Conservation (phyloP, 2,113 vertebrate genomes). For the Paratilapia polleni region DNA sequence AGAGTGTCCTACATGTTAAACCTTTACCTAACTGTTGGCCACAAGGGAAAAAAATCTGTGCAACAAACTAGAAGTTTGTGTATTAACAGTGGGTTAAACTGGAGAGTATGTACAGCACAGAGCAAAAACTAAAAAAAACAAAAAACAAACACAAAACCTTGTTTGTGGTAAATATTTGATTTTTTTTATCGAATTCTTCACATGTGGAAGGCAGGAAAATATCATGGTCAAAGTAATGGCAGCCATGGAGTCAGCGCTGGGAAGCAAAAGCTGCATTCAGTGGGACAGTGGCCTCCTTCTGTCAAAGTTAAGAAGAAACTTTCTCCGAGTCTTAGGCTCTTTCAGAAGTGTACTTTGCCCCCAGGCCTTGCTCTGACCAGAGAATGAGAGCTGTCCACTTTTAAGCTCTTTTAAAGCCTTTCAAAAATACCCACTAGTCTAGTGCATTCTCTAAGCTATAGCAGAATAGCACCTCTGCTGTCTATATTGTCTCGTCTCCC, state of each 20-base stretch:
- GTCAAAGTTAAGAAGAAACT: conserved; percentile 1
- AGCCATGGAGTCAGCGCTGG: not conserved
- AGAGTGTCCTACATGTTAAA: not conserved
- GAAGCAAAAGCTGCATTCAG: not conserved
- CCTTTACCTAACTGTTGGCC: conserved; percentile 1
- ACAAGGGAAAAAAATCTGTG: not conserved
- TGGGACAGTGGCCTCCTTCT: not conserved
- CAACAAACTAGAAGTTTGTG: not conserved
- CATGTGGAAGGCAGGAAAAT: not conserved
- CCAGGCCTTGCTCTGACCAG: conserved; percentile 1
- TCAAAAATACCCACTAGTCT: conserved; percentile 42
- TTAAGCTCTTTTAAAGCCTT: conserved; percentile 45
- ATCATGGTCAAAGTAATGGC: not conserved
- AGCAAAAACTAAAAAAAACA: too few relatives aligned
- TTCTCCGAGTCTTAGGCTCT: not conserved
- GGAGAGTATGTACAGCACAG: not conserved
- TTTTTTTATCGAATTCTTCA: not conserved
- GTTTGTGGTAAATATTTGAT: not conserved
- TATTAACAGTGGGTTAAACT: not conserved
- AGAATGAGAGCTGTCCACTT: conserved; percentile 20
- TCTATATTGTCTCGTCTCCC: conserved; percentile 52
- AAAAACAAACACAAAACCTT: too few relatives aligned
- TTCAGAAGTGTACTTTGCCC: conserved; percentile 11
- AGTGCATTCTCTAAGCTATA: conserved; percentile 66
- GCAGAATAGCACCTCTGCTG: conserved; percentile 50